Base-by-base conservation (phyloP, 2,113 vertebrate species). In the Perca fluviatilis region DNA sequence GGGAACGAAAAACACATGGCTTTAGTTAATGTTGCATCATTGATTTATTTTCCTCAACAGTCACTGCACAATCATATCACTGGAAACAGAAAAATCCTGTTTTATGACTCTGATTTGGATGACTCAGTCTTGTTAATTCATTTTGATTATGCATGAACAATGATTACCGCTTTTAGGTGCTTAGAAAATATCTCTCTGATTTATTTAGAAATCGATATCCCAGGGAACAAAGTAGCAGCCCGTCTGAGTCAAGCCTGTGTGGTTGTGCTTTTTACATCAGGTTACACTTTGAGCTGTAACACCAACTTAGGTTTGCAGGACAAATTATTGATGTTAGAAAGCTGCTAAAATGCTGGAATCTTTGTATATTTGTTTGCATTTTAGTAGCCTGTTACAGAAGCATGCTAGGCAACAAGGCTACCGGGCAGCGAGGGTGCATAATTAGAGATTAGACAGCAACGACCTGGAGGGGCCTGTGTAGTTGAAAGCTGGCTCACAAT, bases 201-300 rank as follows among this genome's bases (percentile, higher is more conserved):
- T 85, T 79, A 87, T 87, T 88, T 80, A 50, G 67, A 74, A 85
- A 81, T 81, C 61, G n/a, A 79, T 83, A 74, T 77, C 64, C 67
- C 13, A 12, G 33, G 36, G 43, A 77, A 56, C 40, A 19, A 77
- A 74, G 66, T 23, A 51, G 46, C 30, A 62, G 58, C 63, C 66
- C n/a, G 36, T 68, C 46, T 74, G 27, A 71, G 60, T 78, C 27
- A 61, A 60, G 49, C 23, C 56, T 58, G 60, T 2, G 5, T 71
- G 47, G 57, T 47, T 49, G 16, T 13, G 27, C 36, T 74, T 63
- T 79, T 68, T 61, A 69, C 49, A 64, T 49, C 33, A 25, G 56
- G 71, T 71, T 50, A 33, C 25, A 64, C n/a, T 47, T 27, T 72
- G 25, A 71, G 30, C 36, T 49, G 63, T 76, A 61, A 62, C 62